Percentiles rank a stretch among this genome's conserved stretches.
Evolutionary conservation across 1,140 invertebrate species (phyloP).

Genomic region (Linepithema humile): DNA sequence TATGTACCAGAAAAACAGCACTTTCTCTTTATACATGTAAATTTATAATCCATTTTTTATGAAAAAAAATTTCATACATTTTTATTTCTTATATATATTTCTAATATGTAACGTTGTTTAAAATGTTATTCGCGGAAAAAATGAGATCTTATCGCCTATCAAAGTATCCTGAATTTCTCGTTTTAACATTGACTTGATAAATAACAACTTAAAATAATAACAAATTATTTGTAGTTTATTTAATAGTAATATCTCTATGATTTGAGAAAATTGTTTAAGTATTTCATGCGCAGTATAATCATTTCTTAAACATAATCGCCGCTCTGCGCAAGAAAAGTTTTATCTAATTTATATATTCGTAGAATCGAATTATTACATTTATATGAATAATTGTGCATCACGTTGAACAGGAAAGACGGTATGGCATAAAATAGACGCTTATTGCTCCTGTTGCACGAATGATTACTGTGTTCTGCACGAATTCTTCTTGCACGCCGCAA

Average conservation of each 20-base stretch:
- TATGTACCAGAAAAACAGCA: neutral
- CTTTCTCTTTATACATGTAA: neutral
- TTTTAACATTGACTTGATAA: neutral
- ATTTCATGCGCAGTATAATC: neutral
- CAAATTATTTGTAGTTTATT: neutral
- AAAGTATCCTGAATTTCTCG: neutral
- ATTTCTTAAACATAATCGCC: neutral
- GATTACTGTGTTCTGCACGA: neutral
- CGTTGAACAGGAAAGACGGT: neutral
- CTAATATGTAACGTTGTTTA: neutral
- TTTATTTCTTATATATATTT: neutral
- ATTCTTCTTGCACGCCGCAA: neutral
- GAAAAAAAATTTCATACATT: neutral
- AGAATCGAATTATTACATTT: neutral
- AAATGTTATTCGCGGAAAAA: neutral
- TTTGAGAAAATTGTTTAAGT: neutral
- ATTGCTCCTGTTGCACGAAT: neutral
- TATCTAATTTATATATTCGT: neutral
- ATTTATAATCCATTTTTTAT: neutral
- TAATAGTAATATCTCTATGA: too few species aligned
- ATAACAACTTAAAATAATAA: too few species aligned
- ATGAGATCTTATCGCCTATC: neutral
- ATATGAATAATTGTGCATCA: slow-evolving; percentile 2
- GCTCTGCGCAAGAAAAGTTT: neutral
- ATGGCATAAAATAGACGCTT: neutral